Conservation (phyloP, 2,888 invertebrate species). For the Lycocerus yunnanus region DNA sequence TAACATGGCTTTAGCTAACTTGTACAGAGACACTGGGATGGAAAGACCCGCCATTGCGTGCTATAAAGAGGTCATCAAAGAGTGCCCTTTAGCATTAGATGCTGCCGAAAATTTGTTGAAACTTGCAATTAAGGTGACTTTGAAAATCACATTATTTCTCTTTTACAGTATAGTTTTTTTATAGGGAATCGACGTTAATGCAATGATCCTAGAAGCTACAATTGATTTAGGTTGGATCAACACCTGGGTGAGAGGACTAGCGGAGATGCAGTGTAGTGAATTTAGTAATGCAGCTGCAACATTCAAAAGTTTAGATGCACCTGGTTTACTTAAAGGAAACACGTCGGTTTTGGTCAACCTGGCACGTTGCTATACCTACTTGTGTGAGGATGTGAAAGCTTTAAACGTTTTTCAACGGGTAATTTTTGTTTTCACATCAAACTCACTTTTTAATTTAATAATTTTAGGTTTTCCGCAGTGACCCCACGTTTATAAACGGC, state of each 20-base stretch:
- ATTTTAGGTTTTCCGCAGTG: constrained; percentile 44
- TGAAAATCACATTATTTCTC: not conserved
- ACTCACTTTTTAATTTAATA: not conserved
- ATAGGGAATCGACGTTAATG: constrained; percentile 75
- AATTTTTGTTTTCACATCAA: constrained; percentile 17
- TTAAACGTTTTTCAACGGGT: constrained; percentile 60
- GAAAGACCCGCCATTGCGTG: constrained; percentile 73
- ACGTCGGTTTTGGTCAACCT: constrained; percentile 68
- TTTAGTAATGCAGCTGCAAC: constrained; percentile 69
- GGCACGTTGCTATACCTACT: constrained; percentile 73
- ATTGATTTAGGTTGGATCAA: constrained; percentile 61
- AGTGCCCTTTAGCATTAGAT: constrained; percentile 72
- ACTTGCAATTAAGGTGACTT: constrained; percentile 60
- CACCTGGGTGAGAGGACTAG: constrained; percentile 67
- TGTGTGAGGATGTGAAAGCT: constrained; percentile 72
- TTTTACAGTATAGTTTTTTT: constrained; percentile 41
- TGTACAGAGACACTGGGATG: constrained; percentile 71
- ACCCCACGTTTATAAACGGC: constrained; percentile 45
- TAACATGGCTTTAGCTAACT: constrained; percentile 76
- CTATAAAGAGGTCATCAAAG: constrained; percentile 78
- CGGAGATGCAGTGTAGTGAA: constrained; percentile 69
- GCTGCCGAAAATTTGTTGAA: constrained; percentile 74
- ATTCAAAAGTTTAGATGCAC: constrained; percentile 69
- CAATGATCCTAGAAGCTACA: constrained; percentile 66
- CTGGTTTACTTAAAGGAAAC: constrained; percentile 69